A percentile compares a stretch with the other conserved stretches of the same genome.
phyloP scores from a whole-genome alignment of 2,113 vertebrate species.

The Apodemus sylvaticus region DNA sequence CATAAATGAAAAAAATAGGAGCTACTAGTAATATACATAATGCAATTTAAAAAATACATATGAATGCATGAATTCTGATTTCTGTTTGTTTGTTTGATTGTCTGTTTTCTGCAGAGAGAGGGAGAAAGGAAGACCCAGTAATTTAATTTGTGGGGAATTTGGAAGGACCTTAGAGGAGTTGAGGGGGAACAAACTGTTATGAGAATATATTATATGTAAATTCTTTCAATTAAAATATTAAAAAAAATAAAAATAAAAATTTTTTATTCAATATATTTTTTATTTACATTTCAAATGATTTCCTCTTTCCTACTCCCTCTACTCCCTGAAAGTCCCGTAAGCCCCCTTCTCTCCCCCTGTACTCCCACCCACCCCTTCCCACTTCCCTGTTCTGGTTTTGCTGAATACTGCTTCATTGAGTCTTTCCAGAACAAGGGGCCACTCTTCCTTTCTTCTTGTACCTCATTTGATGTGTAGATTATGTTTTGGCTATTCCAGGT shows the following conservation, averaged over 20 bases:
- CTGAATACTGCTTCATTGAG: too few species aligned
- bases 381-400: too few species aligned
- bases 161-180: neutral
- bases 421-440: too few species aligned
- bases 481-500: too few species aligned
- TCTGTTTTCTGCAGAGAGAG: neutral
- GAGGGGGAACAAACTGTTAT: neutral
- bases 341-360: too few species aligned
- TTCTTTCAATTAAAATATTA: neutral
- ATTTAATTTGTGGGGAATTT: neutral
- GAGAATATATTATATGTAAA: neutral
- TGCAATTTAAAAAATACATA: neutral
- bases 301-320: too few species aligned
- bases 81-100: neutral
- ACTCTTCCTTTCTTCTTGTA: too few species aligned
- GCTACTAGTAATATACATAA: neutral
- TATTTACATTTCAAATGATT: too few species aligned
- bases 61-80: too few species aligned
- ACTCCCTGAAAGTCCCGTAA: too few species aligned
- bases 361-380: too few species aligned
- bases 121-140: neutral
- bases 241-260: neutral
- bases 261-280: neutral
- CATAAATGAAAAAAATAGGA: neutral
- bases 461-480: too few species aligned